Percentiles rank a stretch among this genome's conserved stretches.
These are phyloP conservation scores for Prolemur simus DNA, from an alignment of 2,113 vertebrate species.

Conservation along the genomic window DNA sequence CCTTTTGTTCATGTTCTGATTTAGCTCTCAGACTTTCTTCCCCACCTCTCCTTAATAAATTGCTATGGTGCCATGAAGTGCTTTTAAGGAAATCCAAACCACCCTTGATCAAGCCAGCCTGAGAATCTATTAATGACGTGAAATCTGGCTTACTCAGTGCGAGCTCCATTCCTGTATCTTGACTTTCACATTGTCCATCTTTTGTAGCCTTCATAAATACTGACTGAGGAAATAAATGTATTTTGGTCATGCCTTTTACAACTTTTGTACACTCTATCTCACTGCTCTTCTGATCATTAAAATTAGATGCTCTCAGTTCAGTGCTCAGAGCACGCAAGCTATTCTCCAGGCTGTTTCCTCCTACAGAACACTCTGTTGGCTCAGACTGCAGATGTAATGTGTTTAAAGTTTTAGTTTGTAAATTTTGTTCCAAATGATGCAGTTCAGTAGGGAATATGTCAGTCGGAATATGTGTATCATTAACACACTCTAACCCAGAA, in stretches of 20 bases:
- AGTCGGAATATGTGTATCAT: not conserved
- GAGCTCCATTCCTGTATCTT: not conserved
- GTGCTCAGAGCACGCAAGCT: not conserved
- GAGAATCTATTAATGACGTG: not conserved
- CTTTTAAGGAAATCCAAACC: not conserved
- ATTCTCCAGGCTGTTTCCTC: not conserved
- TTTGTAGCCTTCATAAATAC: conserved; percentile 1
- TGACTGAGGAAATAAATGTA: not conserved
- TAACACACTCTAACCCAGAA: not conserved
- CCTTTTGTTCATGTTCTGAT: not conserved
- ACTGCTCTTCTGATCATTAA: not conserved
- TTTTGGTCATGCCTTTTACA: not conserved
- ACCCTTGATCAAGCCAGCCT: not conserved
- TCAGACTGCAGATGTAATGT: not conserved
- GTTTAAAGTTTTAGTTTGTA: not conserved
- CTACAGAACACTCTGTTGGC: not conserved
- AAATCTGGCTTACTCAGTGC: not conserved
- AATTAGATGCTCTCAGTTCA: not conserved
- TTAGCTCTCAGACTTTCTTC: not conserved
- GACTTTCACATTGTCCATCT: conserved; percentile 10
- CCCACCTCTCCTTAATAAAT: not conserved
- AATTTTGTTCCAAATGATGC: not conserved
- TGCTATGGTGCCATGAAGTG: not conserved
- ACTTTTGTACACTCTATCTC: not conserved
- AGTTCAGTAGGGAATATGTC: accelerated